These are phyloP conservation scores for Gymnothorax reevesii DNA, from an alignment of 2,797 vertebrate species.

Conservation along the genomic window DNA sequence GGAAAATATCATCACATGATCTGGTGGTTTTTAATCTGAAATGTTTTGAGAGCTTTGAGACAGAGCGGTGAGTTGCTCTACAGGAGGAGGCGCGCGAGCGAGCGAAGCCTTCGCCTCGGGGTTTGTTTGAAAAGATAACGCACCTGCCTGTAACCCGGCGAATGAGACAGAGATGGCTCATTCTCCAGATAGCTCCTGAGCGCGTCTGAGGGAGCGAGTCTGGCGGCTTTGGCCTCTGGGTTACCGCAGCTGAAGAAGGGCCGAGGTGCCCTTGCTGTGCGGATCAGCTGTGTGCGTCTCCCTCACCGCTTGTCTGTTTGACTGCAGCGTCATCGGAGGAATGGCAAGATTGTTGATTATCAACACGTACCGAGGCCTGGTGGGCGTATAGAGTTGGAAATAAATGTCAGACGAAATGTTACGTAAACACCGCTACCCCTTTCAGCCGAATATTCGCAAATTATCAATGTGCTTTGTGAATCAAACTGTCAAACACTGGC, in stretches of 20 bases:
- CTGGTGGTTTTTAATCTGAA: background rate
- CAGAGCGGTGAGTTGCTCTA: background rate
- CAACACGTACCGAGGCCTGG: conserved; percentile 64
- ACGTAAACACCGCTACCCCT: conserved; percentile 76
- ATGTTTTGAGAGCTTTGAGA: background rate
- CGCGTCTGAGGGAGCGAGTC: background rate
- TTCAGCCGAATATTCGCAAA: conserved; percentile 65
- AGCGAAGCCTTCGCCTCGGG: background rate
- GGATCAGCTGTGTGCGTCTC: background rate
- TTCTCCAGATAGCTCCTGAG: background rate
- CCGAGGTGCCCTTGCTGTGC: background rate
- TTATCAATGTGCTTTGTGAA: conserved; percentile 64
- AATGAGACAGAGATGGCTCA: background rate
- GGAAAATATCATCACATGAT: background rate
- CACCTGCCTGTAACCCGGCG: background rate
- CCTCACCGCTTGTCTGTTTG: background rate
- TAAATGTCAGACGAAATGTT: conserved; percentile 83
- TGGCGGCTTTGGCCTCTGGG: background rate
- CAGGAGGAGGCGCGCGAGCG: background rate
- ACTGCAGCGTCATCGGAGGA: background rate
- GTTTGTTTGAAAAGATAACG: background rate
- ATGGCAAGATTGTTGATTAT: background rate
- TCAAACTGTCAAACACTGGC: background rate
- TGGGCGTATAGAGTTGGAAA: conserved; percentile 65
- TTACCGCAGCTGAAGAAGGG: background rate